These are phyloP conservation scores for Oppia nitens DNA, from an alignment of 1,140 invertebrate species.

Conservation along the genomic window DNA sequence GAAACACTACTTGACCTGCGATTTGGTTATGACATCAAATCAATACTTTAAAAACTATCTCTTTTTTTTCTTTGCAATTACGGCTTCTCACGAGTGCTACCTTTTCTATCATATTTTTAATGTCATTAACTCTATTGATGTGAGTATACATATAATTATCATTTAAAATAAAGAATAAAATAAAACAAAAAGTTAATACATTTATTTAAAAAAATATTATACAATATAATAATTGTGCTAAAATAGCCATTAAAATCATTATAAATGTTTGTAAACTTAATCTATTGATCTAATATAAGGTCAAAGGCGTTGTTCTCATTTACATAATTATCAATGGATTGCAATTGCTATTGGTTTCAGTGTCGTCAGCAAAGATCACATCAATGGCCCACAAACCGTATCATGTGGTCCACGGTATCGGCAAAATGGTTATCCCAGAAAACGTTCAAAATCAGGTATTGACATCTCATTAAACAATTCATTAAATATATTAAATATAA, in stretches of 20 bases:
- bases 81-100: constrained; percentile 5
- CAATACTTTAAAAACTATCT: constrained; percentile 5
- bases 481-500: too few relatives aligned
- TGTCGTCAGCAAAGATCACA: constrained; percentile 8
- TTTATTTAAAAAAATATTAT: too few relatives aligned
- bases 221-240: too few relatives aligned
- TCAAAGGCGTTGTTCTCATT: neutral
- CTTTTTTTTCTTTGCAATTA: constrained; percentile 5
- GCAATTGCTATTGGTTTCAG: constrained; percentile 2
- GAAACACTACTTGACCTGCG: constrained; percentile 5
- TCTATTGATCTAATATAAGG: too few relatives aligned
- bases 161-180: too few relatives aligned
- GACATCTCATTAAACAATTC: too few relatives aligned
- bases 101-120: constrained; percentile 8
- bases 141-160: too few relatives aligned
- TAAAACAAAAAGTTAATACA: too few relatives aligned
- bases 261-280: too few relatives aligned
- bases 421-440: neutral
- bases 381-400: constrained; percentile 5
- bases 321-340: neutral
- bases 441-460: neutral
- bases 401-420: constrained; percentile 2
- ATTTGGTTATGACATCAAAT: constrained; percentile 10
- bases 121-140: neutral
- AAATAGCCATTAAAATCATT: too few relatives aligned